Conservation (phyloP, 2,797 vertebrate genomes). For the Rallus crepitans region DNA sequence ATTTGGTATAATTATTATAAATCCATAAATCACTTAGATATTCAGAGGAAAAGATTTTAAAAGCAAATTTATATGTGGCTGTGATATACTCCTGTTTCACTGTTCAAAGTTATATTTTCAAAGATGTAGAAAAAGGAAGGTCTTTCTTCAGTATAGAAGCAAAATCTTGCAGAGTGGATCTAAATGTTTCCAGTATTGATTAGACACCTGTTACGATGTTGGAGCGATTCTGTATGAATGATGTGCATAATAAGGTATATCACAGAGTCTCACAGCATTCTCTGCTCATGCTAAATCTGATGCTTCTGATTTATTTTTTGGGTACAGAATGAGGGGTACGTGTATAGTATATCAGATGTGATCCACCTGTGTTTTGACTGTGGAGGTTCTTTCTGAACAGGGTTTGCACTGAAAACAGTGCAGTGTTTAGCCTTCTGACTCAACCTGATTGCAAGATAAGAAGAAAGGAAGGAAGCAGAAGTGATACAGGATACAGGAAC, state of each 20-base stretch:
- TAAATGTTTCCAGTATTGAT: background rate
- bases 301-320: background rate
- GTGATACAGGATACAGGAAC: background rate
- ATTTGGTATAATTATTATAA: background rate
- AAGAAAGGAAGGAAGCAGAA: background rate
- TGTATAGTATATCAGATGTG: background rate
- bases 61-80: background rate
- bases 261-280: background rate
- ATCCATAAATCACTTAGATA: background rate
- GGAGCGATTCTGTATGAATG: background rate
- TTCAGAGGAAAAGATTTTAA: background rate
- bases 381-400: background rate
- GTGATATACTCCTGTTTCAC: background rate
- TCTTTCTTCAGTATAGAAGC: background rate
- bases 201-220: background rate
- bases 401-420: background rate
- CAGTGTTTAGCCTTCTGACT: background rate
- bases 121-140: background rate
- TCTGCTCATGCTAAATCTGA: background rate
- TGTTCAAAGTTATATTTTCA: background rate
- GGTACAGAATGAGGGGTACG: accelerated
- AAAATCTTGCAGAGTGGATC: background rate
- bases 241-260: background rate
- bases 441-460: background rate
- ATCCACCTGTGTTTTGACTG: background rate